Evolutionary conservation across 1,140 invertebrate species (phyloP).

Genomic region (Drosophila yakuba): DNA sequence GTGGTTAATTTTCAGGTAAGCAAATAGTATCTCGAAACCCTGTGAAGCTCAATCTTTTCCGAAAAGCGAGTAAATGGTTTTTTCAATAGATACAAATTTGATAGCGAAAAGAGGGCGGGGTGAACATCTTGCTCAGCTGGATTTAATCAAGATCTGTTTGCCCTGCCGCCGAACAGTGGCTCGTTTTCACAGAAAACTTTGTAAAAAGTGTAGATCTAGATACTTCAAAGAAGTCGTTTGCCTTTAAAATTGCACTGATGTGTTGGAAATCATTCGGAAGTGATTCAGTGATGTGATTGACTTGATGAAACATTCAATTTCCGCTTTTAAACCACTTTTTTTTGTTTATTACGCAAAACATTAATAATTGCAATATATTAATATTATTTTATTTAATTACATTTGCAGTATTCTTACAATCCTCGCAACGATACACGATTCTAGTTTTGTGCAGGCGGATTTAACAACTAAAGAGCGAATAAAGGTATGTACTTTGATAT

Average conservation of each 20-base stretch:
- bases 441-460: constrained; percentile 45
- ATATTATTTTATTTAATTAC: not conserved
- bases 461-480: constrained; percentile 66
- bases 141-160: constrained; percentile 43
- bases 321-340: too few species aligned
- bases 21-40: not conserved
- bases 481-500: constrained; percentile 31
- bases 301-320: not conserved
- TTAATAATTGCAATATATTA: not conserved
- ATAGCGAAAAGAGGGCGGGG: constrained; percentile 18
- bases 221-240: constrained; percentile 6
- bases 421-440: constrained; percentile 35
- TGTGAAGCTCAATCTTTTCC: not conserved
- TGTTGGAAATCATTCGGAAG: not conserved
- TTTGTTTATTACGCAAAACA: too few species aligned
- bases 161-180: constrained; percentile 30
- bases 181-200: constrained; percentile 31
- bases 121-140: constrained; percentile 24
- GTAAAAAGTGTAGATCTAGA: constrained; percentile 22
- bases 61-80: not conserved
- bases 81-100: not conserved
- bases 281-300: not conserved
- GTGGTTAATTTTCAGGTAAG: constrained; percentile 39
- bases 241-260: not conserved
- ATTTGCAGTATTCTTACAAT: constrained; percentile 57